Evolutionary conservation across 2,113 vertebrate genomes (phyloP), one percentile per base, ranked within the genome.

Genomic region (Erythrolamprus reginae): DNA sequence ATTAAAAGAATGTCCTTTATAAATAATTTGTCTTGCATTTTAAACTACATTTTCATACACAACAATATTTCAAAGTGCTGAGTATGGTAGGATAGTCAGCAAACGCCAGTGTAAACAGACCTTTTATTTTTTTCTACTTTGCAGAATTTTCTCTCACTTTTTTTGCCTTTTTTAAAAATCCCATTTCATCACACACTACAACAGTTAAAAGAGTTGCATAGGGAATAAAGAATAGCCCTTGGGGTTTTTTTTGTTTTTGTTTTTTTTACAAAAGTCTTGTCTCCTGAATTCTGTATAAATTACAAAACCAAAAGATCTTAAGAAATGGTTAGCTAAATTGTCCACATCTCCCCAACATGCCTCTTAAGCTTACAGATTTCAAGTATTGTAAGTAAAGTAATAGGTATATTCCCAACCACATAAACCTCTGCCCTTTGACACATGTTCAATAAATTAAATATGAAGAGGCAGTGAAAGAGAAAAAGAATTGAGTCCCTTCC

Each of bases 151-250:
- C 90, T 87, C 70, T 86, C 26, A 13, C 24, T 77, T 84, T 91
- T 91, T 92, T 33, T 77, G 70, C 70, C 70, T 91, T 93, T 92
- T 92, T 93, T 96, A 96, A 94, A 96, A 97, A 96, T 96, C 95
- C 94, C 96, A 97, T 97, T 96, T 97, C 97, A 95, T 97, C 95
- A 96, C 96, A 97, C 96, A 97, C 96, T 96, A 97, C 96, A 96
- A 98, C 96, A 97, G 96, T 97, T 97, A 97, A 98, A 97, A 97
- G 97, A 97, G 97, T 98, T 98, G 97, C 97, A 98, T 98, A 98
- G 97, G 97, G 98, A 98, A 96, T 96, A 97, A 96, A 96, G 96
- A 97, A 97, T 98, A 98, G 98, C 98, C 98, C 98, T 98, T 98
- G 96, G 28, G n/a, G 4, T 58, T 65, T n/a, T n/a, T n/a, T 95